These are phyloP conservation scores for Phaethornis superciliosus DNA, from an alignment of 2,113 vertebrate genomes.

Conservation along the genomic window DNA sequence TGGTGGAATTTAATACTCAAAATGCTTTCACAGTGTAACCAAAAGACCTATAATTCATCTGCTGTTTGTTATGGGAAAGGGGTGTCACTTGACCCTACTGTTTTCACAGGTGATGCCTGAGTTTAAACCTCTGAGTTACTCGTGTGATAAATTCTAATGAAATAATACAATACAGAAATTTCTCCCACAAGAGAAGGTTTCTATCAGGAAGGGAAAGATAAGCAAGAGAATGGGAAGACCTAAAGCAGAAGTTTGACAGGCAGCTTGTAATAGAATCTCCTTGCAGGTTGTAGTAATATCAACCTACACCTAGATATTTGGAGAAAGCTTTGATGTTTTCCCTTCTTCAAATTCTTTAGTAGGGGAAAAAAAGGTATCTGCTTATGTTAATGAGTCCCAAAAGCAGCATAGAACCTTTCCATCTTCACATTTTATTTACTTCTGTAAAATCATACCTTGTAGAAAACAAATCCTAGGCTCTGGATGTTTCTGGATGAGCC, in stretches of 20 bases:
- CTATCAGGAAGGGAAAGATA: not conserved
- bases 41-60: not conserved
- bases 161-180: not conserved
- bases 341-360: not conserved
- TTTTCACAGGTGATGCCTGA: not conserved
- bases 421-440: not conserved
- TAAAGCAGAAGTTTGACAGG: not conserved
- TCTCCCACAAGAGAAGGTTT: not conserved
- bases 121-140: not conserved
- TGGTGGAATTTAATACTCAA: not conserved
- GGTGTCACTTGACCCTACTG: not conserved
- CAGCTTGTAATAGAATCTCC: not conserved
- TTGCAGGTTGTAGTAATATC: not conserved
- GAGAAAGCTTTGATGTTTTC: not conserved
- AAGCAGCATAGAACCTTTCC: not conserved
- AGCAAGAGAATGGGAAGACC: not conserved
- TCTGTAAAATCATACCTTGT: slow-evolving; percentile 45
- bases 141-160: not conserved
- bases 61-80: not conserved
- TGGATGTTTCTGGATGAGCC: slow-evolving; percentile 61
- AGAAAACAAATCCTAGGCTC: slow-evolving; percentile 75
- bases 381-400: not conserved
- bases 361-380: not conserved
- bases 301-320: not conserved
- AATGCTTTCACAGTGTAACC: not conserved